Evolutionary conservation across 2,113 vertebrate species (phyloP), one percentile per base, ranked within the genome.

Genomic region (Nerophis lumbriciformis): DNA sequence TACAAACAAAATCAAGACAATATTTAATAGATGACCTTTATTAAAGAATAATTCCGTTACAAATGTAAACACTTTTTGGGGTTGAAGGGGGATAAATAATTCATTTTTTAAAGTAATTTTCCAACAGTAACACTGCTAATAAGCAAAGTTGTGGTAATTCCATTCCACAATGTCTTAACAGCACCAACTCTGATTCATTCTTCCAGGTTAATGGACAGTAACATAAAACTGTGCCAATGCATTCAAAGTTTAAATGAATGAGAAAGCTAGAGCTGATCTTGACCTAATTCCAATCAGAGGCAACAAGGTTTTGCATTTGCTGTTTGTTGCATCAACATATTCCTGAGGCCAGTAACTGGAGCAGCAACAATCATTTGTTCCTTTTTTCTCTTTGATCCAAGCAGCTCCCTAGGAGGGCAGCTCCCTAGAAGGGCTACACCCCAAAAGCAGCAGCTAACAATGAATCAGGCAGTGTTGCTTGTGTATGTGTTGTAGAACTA

Each of bases 281-380:
- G 28, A 53, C 35, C 52, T 8, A 37, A 37, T 53, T 53, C 35
- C 11, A 53, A 14, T 53, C 9, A 53, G 19, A 13, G 38, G 38
- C 38, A 21, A 13, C 38, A 16, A 57, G 39, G 10, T 44, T 44
- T 13, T 57, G 6, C 37, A 16, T 48, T 8, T 48, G 8, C 58
- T 48, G 28, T 60, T 48, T 60, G 45, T 60, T 48, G 15, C 47
- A 47, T 35, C 42, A 11, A 60, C 28, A 48, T 8, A 48, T 48
- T 48, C 45, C 9, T 15, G 14, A 37, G 28, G 28, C 28, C 58
- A 48, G 28, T 36, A 60, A 48, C 21, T n/a, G 6, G 45, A 60
- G 45, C 58, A 48, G 21, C 58, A 60, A 37, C 45, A 48, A 35
- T 21, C 16, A 47, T 28, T 59, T 59, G 56, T 59, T 59, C 16